Base-by-base conservation (phyloP, 2,888 invertebrate species). In the Euzophera pinguis region DNA sequence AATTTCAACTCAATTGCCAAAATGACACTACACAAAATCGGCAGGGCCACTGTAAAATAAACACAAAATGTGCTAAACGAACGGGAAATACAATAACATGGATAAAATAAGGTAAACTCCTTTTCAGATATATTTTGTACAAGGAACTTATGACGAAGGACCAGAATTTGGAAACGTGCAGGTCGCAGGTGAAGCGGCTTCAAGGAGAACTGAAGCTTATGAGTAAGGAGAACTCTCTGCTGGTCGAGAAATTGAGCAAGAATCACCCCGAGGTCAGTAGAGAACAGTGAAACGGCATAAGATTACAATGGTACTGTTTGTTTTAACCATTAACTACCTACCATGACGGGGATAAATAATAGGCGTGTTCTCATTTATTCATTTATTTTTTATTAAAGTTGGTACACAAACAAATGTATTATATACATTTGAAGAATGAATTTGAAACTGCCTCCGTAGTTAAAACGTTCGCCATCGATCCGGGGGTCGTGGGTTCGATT, bases 81-180 rank as follows among this genome's bases (percentile, higher is more conserved):
- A 57, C 45, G 47, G 53, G 56, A 54, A 59, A 56, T 54, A 50
- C 53, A 53, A 50, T 62, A 72, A 57, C 53, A 81, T 82, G 78
- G 61, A 67, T 65, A 68, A 59, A 67, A 58, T 50, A 61, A 78
- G 83, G 84, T 85, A 57, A 53, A 75, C 68, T 52, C 58, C 10
- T 34, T 76, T 78, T 16, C 75, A 94, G 94, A 69, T 93, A 92
- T 65, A 88, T 92, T 61, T 77, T 94, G 58, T 93, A 93, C 68
- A 92, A 93, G 66, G 93, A 93, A 64, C 68, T 93, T 55, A 84
- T 93, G 75, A 91, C 91, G 37, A 93, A 93, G 63, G 93, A 94
- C 62, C 91, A 92, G 61, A 91, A 91, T 12, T 79, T 93, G 59
- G 93, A 94, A 65, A 91, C 87, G 6, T 89, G 93, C 38, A 91